Evolutionary conservation across 1,140 invertebrate genomes (phyloP).

Genomic region (Bombus picipes): DNA sequence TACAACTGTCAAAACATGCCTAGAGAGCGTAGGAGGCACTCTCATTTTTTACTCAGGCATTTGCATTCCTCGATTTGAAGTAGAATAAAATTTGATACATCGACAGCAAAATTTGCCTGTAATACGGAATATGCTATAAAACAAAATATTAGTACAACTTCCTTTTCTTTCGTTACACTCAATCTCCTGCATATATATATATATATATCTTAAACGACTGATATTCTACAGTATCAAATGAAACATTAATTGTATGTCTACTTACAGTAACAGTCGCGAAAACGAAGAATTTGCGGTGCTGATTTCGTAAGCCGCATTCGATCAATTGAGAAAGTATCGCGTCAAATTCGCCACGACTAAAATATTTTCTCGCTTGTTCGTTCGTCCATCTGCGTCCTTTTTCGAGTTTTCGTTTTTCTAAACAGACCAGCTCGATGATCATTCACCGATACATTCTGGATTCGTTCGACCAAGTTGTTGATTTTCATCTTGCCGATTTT

Average conservation of each 20-base stretch:
- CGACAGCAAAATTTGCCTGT: not conserved
- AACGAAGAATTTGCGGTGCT: not conserved
- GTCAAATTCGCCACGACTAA: slow-evolving; percentile 7
- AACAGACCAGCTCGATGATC: not conserved
- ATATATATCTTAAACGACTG: not conserved
- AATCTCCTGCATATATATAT: too few species aligned
- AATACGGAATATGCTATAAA: too few species aligned
- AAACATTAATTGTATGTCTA: not conserved
- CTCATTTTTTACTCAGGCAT: not conserved
- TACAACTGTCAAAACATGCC: not conserved
- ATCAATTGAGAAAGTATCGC: not conserved
- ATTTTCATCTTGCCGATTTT: slow-evolving; percentile 35
- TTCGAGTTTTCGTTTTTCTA: not conserved
- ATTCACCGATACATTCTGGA: not conserved
- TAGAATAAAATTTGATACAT: not conserved
- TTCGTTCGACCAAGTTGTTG: slow-evolving; percentile 12
- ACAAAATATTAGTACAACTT: not conserved
- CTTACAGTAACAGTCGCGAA: not conserved
- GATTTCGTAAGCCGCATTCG: too few species aligned
- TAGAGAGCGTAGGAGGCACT: not conserved
- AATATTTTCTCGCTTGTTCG: not conserved
- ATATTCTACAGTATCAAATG: too few species aligned
- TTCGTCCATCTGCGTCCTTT: not conserved
- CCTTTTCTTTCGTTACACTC: too few species aligned
- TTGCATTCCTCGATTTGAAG: not conserved